Base-by-base conservation (phyloP, 2,888 invertebrate genomes). In the Campoplex nolae region DNA sequence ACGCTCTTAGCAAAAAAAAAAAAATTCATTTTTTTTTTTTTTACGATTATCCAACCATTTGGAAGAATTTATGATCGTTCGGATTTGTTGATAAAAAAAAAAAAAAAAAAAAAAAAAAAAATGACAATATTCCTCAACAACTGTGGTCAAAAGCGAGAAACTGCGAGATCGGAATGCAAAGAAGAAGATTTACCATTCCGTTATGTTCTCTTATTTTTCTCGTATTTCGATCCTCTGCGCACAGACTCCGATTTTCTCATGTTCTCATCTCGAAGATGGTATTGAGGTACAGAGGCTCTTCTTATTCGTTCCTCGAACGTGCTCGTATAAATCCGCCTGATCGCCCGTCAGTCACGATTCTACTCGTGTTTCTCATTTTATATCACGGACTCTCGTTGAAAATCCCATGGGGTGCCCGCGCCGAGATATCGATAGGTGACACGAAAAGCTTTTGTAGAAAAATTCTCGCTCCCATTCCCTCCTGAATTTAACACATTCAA, bases 311-410 rank as follows among this genome's bases (percentile, higher is more conserved):
- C 11, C n/a, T 54, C 45, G 76, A 83, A 83, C 82, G 75, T 83
- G 82, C 82, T 58, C 75, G 75, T 67, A 58, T 75, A 83, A 82
- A 83, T 83, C 82, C 82, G 56, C 58, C 76, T 70, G 82, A 83
- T 83, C 75, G 82, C 45, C 70, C 76, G 68, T 83, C 82, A 83
- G 82, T 76, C 82, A 83, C 82, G 82, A 83, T 83, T 58, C 56
- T 48, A 56, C 76, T 54, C 58, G 58, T 75, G 65, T 83, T 74
- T 82, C 75, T 75, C 68, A 58, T 83, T 76, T 68, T 83, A 67
- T 83, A 70, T 68, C 70, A 58, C 82, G 58, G 56, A 76, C 56
- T 58, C 82, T 82, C 74, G 42, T 35, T 56, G 79, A 58, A 38
- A 83, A 83, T 83, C 68, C 76, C 70, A 71, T 58, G 58, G 58